Conservation (phyloP, 2,797 vertebrate species). For the Lutra lutra region DNA sequence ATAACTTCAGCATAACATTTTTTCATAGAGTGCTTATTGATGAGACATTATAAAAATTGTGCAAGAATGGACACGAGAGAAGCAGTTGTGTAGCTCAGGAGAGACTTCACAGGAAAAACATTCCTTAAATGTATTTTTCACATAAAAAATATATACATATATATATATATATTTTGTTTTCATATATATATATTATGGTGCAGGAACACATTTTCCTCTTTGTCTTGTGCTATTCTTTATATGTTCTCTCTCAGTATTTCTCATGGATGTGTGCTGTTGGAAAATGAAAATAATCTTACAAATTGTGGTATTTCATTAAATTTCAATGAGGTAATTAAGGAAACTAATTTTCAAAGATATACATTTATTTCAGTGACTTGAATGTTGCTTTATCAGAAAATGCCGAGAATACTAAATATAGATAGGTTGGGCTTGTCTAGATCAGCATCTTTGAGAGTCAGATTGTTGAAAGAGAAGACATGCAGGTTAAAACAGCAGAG, state of each 20-base stretch:
- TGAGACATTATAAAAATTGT: conserved; percentile 49
- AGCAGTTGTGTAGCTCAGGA: not conserved
- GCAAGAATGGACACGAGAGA: not conserved
- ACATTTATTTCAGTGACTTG: conserved; percentile 78
- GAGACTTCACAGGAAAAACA: not conserved
- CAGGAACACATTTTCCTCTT: conserved; percentile 61
- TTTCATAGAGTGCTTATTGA: conserved; percentile 47
- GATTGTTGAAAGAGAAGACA: conserved; percentile 46
- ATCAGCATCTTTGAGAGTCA: conserved; percentile 42
- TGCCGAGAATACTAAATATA: conserved; percentile 82
- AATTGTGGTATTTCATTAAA: conserved; percentile 80
- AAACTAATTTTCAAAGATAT: conserved; percentile 81
- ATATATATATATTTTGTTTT: not conserved
- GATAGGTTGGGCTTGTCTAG: not conserved
- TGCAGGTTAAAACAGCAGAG: conserved; percentile 58
- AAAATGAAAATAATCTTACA: conserved; percentile 77
- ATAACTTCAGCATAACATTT: conserved; percentile 13
- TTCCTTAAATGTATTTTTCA: conserved; percentile 14
- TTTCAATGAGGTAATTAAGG: conserved; percentile 83
- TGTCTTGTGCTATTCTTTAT: not conserved
- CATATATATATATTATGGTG: conserved; percentile 14
- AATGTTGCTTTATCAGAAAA: conserved; percentile 71
- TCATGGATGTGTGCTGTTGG: conserved; percentile 50
- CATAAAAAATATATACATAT: not conserved
- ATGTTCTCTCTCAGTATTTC: not conserved